A percentile compares a stretch with the other conserved stretches of the same genome.
Conservation (phyloP, 2,797 vertebrate genomes). For the Gymnodraco acuticeps region DNA sequence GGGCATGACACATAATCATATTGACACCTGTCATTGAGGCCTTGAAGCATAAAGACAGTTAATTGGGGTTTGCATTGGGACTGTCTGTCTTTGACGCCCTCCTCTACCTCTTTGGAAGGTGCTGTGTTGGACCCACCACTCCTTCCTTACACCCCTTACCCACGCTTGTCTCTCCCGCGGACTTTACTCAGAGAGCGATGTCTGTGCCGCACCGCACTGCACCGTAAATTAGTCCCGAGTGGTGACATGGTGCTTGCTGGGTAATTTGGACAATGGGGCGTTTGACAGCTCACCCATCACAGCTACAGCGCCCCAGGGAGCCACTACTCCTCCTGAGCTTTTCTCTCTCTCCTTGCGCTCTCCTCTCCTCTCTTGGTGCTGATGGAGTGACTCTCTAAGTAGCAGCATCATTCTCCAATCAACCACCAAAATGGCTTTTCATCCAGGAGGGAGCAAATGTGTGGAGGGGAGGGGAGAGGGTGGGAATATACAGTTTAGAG, state of each 20-base stretch:
- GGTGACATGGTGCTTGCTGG: slow-evolving; percentile 85
- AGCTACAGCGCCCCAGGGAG: slow-evolving; percentile 82
- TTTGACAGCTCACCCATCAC: slow-evolving; percentile 93
- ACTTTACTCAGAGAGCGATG: slow-evolving; percentile 68
- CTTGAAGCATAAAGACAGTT: slow-evolving; percentile 71
- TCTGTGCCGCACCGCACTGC: slow-evolving; percentile 54
- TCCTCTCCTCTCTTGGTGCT: slow-evolving; percentile 69
- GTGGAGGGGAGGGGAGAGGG: slow-evolving; percentile 8
- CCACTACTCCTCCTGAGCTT: slow-evolving; percentile 81
- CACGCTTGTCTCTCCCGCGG: slow-evolving; percentile 40
- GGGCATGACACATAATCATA: slow-evolving; percentile 70
- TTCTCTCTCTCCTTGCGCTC: slow-evolving; percentile 73
- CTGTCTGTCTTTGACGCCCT: slow-evolving; percentile 36
- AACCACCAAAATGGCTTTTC: slow-evolving; percentile 84
- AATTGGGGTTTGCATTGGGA: slow-evolving; percentile 66
- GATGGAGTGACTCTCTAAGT: slow-evolving; percentile 85
- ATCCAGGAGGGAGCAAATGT: slow-evolving; percentile 65
- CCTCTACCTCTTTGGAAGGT: slow-evolving; percentile 53
- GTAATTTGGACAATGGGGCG: slow-evolving; percentile 90
- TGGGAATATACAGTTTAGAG: slow-evolving; percentile 29
- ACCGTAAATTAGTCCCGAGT: slow-evolving; percentile 89
- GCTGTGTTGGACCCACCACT: slow-evolving; percentile 38
- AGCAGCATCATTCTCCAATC: slow-evolving; percentile 88
- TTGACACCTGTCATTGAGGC: slow-evolving; percentile 78
- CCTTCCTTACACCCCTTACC: slow-evolving; percentile 22